Evolutionary conservation across 2,113 vertebrate genomes (phyloP).

Genomic region (Lamprotornis superbus): DNA sequence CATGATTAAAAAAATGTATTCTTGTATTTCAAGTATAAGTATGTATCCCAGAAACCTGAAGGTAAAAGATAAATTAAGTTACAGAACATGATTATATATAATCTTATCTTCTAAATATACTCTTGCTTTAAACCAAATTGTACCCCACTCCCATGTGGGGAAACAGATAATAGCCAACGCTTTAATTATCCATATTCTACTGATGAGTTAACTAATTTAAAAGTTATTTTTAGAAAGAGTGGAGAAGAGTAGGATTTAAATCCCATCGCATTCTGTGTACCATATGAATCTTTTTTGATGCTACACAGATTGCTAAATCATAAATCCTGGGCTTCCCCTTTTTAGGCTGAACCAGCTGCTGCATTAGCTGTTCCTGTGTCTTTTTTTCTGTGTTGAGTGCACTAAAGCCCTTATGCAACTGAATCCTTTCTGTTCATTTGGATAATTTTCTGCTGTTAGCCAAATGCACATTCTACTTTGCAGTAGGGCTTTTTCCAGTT

Average conservation of each 20-base stretch:
- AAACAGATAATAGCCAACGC: background rate
- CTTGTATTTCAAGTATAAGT: background rate
- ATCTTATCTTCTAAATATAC: background rate
- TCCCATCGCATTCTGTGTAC: background rate
- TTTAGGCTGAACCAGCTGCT: background rate
- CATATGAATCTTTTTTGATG: background rate
- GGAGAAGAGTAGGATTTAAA: background rate
- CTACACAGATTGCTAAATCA: background rate
- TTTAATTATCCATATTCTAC: background rate
- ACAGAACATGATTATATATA: background rate
- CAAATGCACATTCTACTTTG: background rate
- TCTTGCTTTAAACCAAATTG: background rate
- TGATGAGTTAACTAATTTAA: background rate
- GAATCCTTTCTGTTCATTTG: background rate
- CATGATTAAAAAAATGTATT: background rate
- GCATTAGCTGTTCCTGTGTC: background rate
- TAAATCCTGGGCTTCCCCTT: background rate
- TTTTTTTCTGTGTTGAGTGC: fast-evolving
- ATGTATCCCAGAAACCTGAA: background rate
- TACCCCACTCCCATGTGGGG: background rate
- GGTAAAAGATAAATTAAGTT: background rate
- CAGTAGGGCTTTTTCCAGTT: background rate
- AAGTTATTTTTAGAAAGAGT: background rate
- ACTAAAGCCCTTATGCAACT: background rate
- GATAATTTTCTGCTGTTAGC: background rate